Evolutionary conservation across 1,140 invertebrate genomes (phyloP), one percentile per base, ranked within the genome.

Genomic region (Aphelenchoides fujianensis): DNA sequence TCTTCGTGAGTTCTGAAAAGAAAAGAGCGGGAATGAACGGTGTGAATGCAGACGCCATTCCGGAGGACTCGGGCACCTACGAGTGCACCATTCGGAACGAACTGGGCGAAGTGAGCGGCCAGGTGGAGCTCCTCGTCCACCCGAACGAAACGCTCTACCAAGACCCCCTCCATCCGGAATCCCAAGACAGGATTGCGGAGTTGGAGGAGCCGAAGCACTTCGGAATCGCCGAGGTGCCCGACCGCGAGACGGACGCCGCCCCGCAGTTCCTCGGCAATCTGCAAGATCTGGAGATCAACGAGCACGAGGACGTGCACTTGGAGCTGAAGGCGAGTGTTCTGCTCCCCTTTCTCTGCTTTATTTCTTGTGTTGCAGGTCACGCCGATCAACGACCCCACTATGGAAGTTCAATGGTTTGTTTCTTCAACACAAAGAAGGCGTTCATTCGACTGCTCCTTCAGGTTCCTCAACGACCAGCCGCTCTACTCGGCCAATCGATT

Each of bases 401-500:
- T 98, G 94, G 91, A 91, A 87, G 92, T 98, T 78, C 94, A 98
- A 86, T 98, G 95, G 95, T 94, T 12, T 73, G n/a, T n/a, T n/a
- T n/a, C n/a, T n/a, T n/a, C 16, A 61, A 48, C 61, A 70, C 16
- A 1, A 57, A 1, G 12, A 66, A 36, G 23, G 23, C 23, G 71
- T 72, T 41, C 48, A 75, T 27, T n/a, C n/a, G n/a, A n/a, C n/a
- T n/a, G n/a, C n/a, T n/a, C n/a, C n/a, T 73, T 59, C 7, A 59
- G 72, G 71, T 80, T 92, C 86, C 94, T 95, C 87, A 94, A 98
- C 90, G 94, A 93, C 78, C 71, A 86, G 64, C 76, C 80, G 1
- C 28, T 83, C 3, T 62, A 74, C 30, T 75, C 91, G 85, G 96
- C 93, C 86, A 94, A 92, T 84, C 89, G 94, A 87, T 95, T 95